These are phyloP conservation scores for Probaryconus sp. DNA, from an alignment of 1,140 invertebrate genomes.

Conservation along the genomic window DNA sequence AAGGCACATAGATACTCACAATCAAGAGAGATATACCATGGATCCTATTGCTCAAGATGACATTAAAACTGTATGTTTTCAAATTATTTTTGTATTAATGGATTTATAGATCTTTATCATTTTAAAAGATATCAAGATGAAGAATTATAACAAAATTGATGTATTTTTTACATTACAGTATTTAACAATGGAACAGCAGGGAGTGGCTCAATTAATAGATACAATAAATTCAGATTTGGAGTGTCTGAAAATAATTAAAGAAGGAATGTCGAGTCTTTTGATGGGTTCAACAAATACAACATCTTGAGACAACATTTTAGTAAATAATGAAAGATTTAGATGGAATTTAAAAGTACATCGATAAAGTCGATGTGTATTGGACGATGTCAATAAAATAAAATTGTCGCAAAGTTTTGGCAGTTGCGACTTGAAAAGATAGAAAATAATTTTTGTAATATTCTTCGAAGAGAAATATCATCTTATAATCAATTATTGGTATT, in stretches of 20 bases:
- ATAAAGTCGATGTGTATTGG: too few species aligned
- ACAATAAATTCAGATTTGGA: slow-evolving; percentile 88
- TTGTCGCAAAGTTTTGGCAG: too few species aligned
- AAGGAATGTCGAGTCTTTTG: slow-evolving; percentile 82
- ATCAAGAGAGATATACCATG: slow-evolving; percentile 81
- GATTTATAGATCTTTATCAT: too few species aligned
- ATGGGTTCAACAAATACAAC: slow-evolving; percentile 56
- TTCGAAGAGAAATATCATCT: too few species aligned
- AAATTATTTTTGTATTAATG: too few species aligned
- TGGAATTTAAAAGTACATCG: too few species aligned
- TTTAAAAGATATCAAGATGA: neutral
- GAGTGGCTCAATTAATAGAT: slow-evolving; percentile 88
- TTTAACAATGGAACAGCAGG: slow-evolving; percentile 88
- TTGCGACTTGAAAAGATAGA: too few species aligned
- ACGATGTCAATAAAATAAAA: too few species aligned
- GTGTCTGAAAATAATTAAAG: slow-evolving; percentile 88
- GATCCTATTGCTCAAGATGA: slow-evolving; percentile 82
- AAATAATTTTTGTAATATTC: too few species aligned
- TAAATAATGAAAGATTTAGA: neutral
- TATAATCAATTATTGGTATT: too few species aligned
- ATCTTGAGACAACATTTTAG: slow-evolving; percentile 27
- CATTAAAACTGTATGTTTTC: slow-evolving; percentile 80
- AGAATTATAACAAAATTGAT: slow-evolving; percentile 1
- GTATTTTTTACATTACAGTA: slow-evolving; percentile 79
- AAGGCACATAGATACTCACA: slow-evolving; percentile 78